Base-by-base conservation (phyloP, 2,113 vertebrate species). In the Neofelis nebulosa region DNA sequence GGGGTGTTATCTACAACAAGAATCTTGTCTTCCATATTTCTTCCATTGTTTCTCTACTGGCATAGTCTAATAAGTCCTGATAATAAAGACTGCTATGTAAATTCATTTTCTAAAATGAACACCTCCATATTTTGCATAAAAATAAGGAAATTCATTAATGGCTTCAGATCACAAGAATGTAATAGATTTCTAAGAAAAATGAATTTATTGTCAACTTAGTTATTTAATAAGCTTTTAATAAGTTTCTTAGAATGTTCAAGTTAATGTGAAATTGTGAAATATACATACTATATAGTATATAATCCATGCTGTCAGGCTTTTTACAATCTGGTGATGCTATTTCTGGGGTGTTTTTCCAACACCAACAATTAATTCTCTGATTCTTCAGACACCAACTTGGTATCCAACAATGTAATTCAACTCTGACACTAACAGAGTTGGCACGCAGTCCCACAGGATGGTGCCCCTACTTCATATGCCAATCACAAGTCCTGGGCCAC, bases 191-290 rank as follows among this genome's bases (percentile, higher is more conserved):
- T 84, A 84, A 93, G 36, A 45, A 63, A 93, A 93, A 63, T 45
- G 13, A 69, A 76, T 80, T 93, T 52, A 38, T n/a, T 93, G 7
- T 61, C 23, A 95, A 87, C 19, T 96, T 4, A 71, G 0, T 63
- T 96, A 14, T 74, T 63, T 88, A 93, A 19, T 91, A 85, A 90
- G 23, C 3, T 88, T 6, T 91, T 19, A 95, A 48, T 61, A 52
- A 61, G 33, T 92, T 87, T 69, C 81, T 95, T 61, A 88, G 69
- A 97, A 91, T 83, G 12, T 41, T 55, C 31, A 91, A 74, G 11
- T 83, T 61, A 89, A n/a, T 41, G 12, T 81, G 25, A 91, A 68
- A 91, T 74, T 76, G 11, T 89, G 33, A 89, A 71, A 80, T 25
- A 86, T 65, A 85, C 85, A 71, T 50, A 85, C 7, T 68, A 15